These are phyloP conservation scores for Stichopus chloronotus DNA, from an alignment of 35 echinoderm and acorn worm genomes.

Conservation along the genomic window DNA sequence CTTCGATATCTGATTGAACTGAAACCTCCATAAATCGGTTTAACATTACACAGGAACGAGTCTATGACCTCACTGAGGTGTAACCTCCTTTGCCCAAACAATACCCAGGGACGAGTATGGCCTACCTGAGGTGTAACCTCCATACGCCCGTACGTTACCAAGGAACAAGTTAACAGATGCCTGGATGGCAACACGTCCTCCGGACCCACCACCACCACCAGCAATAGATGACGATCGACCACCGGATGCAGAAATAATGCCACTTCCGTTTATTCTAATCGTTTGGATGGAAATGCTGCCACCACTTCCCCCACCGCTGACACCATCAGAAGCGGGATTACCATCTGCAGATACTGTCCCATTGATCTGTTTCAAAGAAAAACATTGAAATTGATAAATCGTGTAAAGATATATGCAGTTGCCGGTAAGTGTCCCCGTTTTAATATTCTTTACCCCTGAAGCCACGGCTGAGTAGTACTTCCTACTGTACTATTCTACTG, in stretches of 20 bases:
- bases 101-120: too few relatives aligned
- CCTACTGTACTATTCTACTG: too few relatives aligned
- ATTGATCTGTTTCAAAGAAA: neutral
- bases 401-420: too few relatives aligned
- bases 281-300: slow-evolving; percentile 42
- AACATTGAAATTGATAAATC: too few relatives aligned
- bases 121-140: neutral
- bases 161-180: neutral
- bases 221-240: neutral
- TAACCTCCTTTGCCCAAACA: too few relatives aligned
- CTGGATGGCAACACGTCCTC: neutral
- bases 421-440: too few relatives aligned
- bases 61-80: too few relatives aligned
- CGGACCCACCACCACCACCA: slow-evolving; percentile 14
- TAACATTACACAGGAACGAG: too few relatives aligned
- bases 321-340: neutral
- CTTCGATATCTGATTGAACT: too few relatives aligned
- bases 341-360: slow-evolving; percentile 27
- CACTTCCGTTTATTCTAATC: neutral
- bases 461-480: too few relatives aligned
- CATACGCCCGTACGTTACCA: neutral
- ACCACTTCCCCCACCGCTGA: slow-evolving; percentile 55
- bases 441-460: too few relatives aligned
- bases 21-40: too few relatives aligned
- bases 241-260: slow-evolving; percentile 15